Base-by-base conservation (phyloP, 2,888 invertebrate genomes). In the Drosophila fulvimacula region DNA sequence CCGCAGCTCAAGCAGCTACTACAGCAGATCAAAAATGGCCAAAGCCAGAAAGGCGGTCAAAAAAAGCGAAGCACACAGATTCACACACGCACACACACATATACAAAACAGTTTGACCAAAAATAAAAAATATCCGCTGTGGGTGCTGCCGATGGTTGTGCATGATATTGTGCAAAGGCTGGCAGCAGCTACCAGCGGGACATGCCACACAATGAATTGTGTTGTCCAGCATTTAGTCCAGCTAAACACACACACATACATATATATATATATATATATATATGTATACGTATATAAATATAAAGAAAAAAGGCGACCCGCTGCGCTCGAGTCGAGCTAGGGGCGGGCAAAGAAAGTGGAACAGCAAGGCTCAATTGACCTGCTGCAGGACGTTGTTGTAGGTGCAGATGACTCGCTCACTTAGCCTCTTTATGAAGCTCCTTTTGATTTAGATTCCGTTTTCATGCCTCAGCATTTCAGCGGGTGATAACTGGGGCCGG, bases 1-100 rank as follows among this genome's bases (percentile, higher is more conserved):
- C 80, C 87, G 73, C 89, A 86, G 87, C 90, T 89, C 88, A 88
- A 88, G 88, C 86, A 88, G 81, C 82, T 76, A 79, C 85, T 77
- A 60, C 83, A 73, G 61, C 79, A 86, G 89, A 76, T 88, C 83
- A 83, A 81, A 83, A 78, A 69, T 72, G 72, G 48, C 67, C 69
- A 88, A 86, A 88, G 81, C 84, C 81, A 86, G 60, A 86, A 88
- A 87, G 84, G 87, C 82, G 73, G 79, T 61, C 84, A 78, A 68
- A 66, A 66, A 52, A 52, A 52, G 36, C 36, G 36, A 38, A 24
- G 24, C 41, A 71, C 38, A 57, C 44, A 57, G 44, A 57, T 57
- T 57, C 19, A 46, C 34, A 63, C 10, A 55, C 36, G 61, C 19
- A 41, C 42, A 49, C 17, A 49, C 34, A 41, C 11, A 44, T 21